Base-by-base conservation (phyloP, 2,888 invertebrate species). In the Carterocephalus palaemon region DNA sequence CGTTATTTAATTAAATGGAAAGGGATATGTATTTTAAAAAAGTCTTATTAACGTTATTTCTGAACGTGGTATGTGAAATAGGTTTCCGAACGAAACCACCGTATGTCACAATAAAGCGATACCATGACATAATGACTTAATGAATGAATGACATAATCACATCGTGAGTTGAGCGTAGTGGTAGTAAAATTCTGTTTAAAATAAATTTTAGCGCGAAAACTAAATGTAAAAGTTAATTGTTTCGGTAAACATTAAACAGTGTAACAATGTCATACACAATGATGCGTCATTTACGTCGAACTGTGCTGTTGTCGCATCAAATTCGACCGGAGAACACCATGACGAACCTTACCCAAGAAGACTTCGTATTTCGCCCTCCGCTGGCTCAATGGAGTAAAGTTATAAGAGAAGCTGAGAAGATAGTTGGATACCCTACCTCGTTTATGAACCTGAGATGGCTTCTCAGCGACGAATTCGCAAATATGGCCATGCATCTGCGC, bases 391-490 rank as follows among this genome's bases (percentile, higher is more conserved):
- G 82, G 86, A 70, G 77, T 60, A 81, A 82, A 70, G 71, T 84
- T 60, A 82, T 86, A 23, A 77, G 75, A 58, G 86, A 87, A 64
- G 88, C 88, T 26, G 88, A 88, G 51, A 86, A 85, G 54, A 80
- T 88, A 52, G 88, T 87, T 40, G 85, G 88, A 57, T 81, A 90
- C 75, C 89, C 90, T 53, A 89, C 90, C 67, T 89, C 89, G 50
- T 89, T 88, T 61, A 88, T 88, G 84, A 88, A 88, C 67, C 75
- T 89, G 60, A 77, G 89, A 73, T 90, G 90, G 90, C 73, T 89
- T 60, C 81, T 89, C 55, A 89, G 89, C 68, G 90, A 90, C 66
- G 90, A 90, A 83, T 89, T 90, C 63, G 89, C 88, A 48, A 90
- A 90, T 82, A 74, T 89, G 61, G 88, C 88, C 26, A 76, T 86